These are phyloP conservation scores for Oreohelix idahoensis DNA, from an alignment of 1,140 invertebrate genomes.

Conservation along the genomic window DNA sequence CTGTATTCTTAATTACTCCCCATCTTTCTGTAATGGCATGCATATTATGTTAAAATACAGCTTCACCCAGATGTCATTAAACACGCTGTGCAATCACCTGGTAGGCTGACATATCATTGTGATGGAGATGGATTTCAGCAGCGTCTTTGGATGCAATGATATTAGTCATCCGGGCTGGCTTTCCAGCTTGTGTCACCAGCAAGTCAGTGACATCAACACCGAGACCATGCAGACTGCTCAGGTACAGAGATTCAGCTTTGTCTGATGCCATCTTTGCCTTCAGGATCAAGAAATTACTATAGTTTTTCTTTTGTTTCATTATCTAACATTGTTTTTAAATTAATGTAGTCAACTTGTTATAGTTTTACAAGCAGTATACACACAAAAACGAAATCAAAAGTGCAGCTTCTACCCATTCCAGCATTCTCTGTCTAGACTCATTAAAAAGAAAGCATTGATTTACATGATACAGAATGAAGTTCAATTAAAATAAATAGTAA, in stretches of 20 bases:
- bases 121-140: slow-evolving; percentile 25
- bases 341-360: no score
- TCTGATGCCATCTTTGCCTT: slow-evolving; percentile 15
- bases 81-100: neutral
- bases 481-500: no score
- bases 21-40: no score
- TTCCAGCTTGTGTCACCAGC: slow-evolving; percentile 7
- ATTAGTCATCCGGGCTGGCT: slow-evolving; percentile 16
- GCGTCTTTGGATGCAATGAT: neutral
- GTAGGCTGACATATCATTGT: slow-evolving; percentile 20
- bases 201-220: slow-evolving; percentile 16
- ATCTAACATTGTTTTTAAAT: no score
- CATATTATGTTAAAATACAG: neutral
- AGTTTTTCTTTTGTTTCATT: no score
- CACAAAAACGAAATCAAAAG: no score
- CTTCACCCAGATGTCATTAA: neutral
- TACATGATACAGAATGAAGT: no score
- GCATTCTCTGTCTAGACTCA: no score
- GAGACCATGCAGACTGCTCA: neutral
- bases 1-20: no score
- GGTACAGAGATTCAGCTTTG: neutral
- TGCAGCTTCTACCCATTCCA: no score
- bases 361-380: no score
- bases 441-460: no score
- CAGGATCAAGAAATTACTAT: neutral